These are phyloP conservation scores for Corapipo altera DNA, from an alignment of 2,113 vertebrate genomes.

Conservation along the genomic window DNA sequence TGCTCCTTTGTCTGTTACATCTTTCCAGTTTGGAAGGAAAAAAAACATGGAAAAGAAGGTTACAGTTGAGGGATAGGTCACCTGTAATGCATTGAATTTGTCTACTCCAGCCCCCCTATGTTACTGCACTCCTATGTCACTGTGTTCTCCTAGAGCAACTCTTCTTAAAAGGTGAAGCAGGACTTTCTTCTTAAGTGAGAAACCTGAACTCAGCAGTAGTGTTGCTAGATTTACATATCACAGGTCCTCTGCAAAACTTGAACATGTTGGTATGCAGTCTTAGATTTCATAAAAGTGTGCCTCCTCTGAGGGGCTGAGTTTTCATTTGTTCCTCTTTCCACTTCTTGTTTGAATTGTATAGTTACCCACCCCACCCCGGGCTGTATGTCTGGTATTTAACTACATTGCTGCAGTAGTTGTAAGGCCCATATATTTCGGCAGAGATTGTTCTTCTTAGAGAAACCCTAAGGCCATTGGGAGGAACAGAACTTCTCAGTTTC, in stretches of 20 bases:
- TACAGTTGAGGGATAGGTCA: not conserved
- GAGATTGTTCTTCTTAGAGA: not conserved
- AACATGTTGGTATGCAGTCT: not conserved
- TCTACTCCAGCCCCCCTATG: not conserved
- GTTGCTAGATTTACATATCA: not conserved
- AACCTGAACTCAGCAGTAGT: not conserved
- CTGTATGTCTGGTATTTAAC: not conserved
- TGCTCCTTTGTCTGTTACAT: not conserved
- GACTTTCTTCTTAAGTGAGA: not conserved
- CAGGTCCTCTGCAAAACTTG: not conserved
- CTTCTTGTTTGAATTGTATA: not conserved
- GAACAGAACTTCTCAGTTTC: not conserved
- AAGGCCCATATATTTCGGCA: not conserved
- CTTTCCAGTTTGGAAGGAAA: not conserved
- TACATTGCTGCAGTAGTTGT: not conserved
- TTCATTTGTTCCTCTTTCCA: not conserved
- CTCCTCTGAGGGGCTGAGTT: not conserved
- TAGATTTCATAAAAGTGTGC: not conserved
- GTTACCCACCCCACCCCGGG: rapidly evolving
- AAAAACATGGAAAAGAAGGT: not conserved
- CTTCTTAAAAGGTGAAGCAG: not conserved
- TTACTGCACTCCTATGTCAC: not conserved
- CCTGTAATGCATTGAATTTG: not conserved
- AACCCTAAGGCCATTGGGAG: not conserved
- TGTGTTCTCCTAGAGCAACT: not conserved